Base-by-base conservation (phyloP, 2,797 vertebrate genomes). In the Semaprochilodus insignis region DNA sequence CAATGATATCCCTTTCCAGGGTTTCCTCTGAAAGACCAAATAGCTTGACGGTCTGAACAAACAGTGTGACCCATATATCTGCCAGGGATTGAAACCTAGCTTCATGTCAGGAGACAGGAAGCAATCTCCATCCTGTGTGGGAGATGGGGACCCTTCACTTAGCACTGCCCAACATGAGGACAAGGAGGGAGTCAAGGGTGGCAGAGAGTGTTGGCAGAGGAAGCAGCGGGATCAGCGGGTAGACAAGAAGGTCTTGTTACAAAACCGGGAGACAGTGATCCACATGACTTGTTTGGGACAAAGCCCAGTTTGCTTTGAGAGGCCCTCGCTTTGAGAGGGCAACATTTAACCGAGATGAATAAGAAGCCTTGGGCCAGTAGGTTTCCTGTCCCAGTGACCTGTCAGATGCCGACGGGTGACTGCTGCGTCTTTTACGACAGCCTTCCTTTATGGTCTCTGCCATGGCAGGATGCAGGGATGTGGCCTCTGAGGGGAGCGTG, bases 1-100 rank as follows among this genome's bases (percentile, higher is more conserved):
- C 94, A 94, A 74, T 92, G 93, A 95, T 94, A 93, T 78, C 88
- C 78, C 65, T 86, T 88, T 75, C 59, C 89, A 89, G 86, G 87
- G 86, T 84, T 95, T 94, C 93, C 92, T 91, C 85, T 76, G 88
- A 87, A 88, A 90, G 87, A 83, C 87, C 86, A 76, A 86, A 91
- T 82, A 90, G 54, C 82, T 80, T 90, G 77, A 76, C 87, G 87
- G 86, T 84, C 90, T 90, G 93, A 92, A 93, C 90, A 94, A 94
- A 93, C 91, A 89, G 44, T 87, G 60, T 85, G 85, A 88, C 83
- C 89, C 86, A 77, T 92, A 89, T 83, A 89, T 93, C 90, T 89
- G 89, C 92, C 91, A 91, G 85, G 73, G 77, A 88, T 83, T 87
- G 82, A 82, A 83, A 80, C 82, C 81, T 81, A 88, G 88, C 81